Evolutionary conservation across 2,888 invertebrate genomes (phyloP).

Genomic region (Cylloceria caligata): DNA sequence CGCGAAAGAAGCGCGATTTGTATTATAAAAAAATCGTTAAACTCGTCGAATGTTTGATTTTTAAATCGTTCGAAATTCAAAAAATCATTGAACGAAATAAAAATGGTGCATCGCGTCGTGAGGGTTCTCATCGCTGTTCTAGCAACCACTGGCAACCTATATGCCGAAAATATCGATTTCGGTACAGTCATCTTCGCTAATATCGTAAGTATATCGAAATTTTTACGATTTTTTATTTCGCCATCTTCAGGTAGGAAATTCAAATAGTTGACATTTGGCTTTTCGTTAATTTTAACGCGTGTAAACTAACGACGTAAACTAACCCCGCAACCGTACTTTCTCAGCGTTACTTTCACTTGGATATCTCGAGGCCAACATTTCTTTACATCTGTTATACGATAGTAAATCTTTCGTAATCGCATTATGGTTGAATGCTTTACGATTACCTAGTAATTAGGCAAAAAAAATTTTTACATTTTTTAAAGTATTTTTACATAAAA

Average conservation of each 20-base stretch:
- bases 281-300: neutral
- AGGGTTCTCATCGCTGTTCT: conserved; percentile 53
- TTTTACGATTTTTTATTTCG: neutral
- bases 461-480: neutral
- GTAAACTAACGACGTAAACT: neutral
- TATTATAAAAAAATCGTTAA: neutral
- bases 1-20: conserved; percentile 39
- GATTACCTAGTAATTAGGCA: too few species aligned
- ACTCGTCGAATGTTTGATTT: neutral
- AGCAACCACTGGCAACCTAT: conserved; percentile 40
- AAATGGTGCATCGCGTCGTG: conserved; percentile 50
- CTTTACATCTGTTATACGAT: neutral
- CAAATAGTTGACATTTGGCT: neutral
- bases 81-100: neutral
- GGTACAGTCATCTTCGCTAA: conserved; percentile 80
- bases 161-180: conserved; percentile 68
- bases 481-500: neutral
- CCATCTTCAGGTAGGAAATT: neutral
- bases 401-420: neutral
- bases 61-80: conserved; percentile 11
- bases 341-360: conserved; percentile 24
- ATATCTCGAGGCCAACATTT: neutral
- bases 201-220: conserved; percentile 77
- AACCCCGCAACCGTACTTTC: neutral
- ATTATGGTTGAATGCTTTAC: too few species aligned